Evolutionary conservation across 2,888 invertebrate genomes (phyloP), one percentile per base, ranked within the genome.

Genomic region (Drosophila putrida): DNA sequence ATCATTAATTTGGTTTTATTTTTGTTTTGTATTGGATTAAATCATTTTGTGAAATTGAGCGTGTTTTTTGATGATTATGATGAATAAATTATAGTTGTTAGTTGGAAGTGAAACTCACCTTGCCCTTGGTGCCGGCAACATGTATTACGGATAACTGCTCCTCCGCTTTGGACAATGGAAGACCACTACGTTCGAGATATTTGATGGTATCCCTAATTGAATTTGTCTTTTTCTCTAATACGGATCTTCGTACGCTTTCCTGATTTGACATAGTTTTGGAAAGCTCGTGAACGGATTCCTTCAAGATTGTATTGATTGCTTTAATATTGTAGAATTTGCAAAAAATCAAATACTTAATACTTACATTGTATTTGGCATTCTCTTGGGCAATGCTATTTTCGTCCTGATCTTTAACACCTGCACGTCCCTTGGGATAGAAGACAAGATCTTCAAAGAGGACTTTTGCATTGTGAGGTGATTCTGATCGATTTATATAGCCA

Each of bases 51-150:
- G 41, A 41, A 27, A 47, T 25, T 25, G 6, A 47, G 13, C 47
- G 46, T 13, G 31, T 9, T 8, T 41, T 20, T 13, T 15, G 39
- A 6, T 41, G 10, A 20, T 39, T 13, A 8, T 6, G 4, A n/a
- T 44, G 10, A 4, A 13, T 13, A 5, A 46, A 46, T 13, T 46
- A 6, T n/a, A n/a, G 27, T n/a, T 44, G 44, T 1, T 13, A 43
- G 13, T 8, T 36, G 46, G 33, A 39, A 15, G 1, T 53, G 35
- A 8, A 41, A 50, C 80, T 68, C 88, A 94, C 95, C 93, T 99
- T 99, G 55, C 99, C 99, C 93, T 99, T 99, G 1, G 99, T 99
- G 9, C 99, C 99, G 67, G 98, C 95, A 6, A 99, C 96, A 93
- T 99, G 99, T 88, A 99, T 98, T 43, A 98, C 95, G 58, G 97